A percentile compares a stretch with the other conserved stretches of the same genome.
Evolutionary conservation across 2,888 invertebrate species (phyloP).

Genomic region (Venusia cambrica): DNA sequence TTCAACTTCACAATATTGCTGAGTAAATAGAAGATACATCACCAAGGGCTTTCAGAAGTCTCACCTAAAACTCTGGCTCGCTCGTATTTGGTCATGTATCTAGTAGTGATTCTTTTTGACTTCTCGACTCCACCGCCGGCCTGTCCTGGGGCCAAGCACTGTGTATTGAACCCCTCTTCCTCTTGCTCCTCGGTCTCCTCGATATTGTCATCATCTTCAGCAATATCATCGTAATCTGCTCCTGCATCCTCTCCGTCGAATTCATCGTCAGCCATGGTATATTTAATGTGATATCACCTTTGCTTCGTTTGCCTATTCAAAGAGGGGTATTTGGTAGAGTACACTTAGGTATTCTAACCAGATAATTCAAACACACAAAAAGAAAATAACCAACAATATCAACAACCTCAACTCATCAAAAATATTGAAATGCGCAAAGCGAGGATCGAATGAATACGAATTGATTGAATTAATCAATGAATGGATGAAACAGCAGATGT

Average conservation of each 20-base stretch:
- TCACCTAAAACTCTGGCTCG: conserved; percentile 69
- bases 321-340: too few species aligned
- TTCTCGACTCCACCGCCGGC: conserved; percentile 91
- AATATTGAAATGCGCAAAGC: too few species aligned
- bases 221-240: conserved; percentile 93
- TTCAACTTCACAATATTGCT: too few species aligned
- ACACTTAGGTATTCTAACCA: too few species aligned
- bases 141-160: conserved; percentile 90
- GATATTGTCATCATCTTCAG: conserved; percentile 92
- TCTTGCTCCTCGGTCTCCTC: conserved; percentile 93
- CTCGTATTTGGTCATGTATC: conserved; percentile 97
- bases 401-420: too few species aligned
- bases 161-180: conserved; percentile 92
- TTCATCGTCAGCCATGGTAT: conserved; percentile 92
- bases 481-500: too few species aligned
- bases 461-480: too few species aligned
- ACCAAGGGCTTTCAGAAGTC: conserved; percentile 23
- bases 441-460: too few species aligned
- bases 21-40: neutral
- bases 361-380: too few species aligned
- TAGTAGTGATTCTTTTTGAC: conserved; percentile 96
- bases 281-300: conserved; percentile 4
- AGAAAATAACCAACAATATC: too few species aligned
- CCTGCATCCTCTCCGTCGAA: conserved; percentile 90
- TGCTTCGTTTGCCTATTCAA: too few species aligned